Conservation (phyloP, 2,888 invertebrate species). For the Agrochola litura region DNA sequence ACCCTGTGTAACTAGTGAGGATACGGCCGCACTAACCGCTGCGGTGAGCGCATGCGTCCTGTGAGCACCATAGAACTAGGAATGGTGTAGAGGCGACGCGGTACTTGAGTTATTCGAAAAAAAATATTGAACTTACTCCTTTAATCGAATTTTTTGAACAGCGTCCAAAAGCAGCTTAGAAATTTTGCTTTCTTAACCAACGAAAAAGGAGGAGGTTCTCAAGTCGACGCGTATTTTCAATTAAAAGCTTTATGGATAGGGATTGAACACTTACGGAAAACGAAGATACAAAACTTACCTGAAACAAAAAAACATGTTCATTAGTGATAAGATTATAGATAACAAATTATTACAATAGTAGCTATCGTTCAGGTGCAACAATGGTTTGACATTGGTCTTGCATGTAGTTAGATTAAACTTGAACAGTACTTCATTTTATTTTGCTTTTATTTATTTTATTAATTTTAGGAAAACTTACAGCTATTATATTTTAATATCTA, state of each 20-base stretch:
- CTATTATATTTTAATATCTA: no score
- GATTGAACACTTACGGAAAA: conserved; percentile 55
- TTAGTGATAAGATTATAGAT: conserved; percentile 7
- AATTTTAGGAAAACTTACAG: no score
- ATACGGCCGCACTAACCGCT: conserved; percentile 75
- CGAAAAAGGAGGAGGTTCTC: not conserved
- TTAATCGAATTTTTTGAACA: not conserved
- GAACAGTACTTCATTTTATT: not conserved
- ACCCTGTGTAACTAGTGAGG: conserved; percentile 59
- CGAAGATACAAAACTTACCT: conserved; percentile 64
- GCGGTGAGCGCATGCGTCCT: conserved; percentile 77
- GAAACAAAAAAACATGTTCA: conserved; percentile 60
- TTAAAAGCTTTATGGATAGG: not conserved
- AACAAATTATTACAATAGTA: not conserved
- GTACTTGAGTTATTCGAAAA: not conserved
- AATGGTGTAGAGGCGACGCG: conserved; percentile 21
- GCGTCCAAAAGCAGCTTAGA: not conserved
- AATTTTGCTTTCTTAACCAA: not conserved
- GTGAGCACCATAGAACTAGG: conserved; percentile 23
- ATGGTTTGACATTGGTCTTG: not conserved
- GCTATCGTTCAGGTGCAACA: not conserved
- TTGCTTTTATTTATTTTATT: no score
- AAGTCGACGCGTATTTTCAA: not conserved
- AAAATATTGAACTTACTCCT: not conserved
- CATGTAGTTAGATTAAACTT: not conserved